These are phyloP conservation scores for Brienomyrus brachyistius DNA, from an alignment of 2,113 vertebrate species.

Conservation along the genomic window DNA sequence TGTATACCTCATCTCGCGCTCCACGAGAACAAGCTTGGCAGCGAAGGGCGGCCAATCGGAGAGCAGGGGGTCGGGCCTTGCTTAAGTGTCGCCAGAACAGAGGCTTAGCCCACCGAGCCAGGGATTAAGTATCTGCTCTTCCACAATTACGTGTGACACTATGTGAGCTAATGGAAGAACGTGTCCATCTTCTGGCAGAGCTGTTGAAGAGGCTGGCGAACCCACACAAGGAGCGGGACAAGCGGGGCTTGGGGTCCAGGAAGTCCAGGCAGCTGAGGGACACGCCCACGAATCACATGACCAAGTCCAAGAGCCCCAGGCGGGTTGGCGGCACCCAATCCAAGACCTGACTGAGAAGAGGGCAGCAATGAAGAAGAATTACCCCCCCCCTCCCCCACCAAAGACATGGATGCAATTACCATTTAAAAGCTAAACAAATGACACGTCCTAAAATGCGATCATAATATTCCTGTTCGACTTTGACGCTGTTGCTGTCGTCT, in stretches of 20 bases:
- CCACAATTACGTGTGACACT: background rate
- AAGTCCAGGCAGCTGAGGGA: conserved; percentile 30
- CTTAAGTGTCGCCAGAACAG: background rate
- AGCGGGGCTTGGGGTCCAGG: conserved; percentile 21
- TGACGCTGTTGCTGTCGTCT: background rate
- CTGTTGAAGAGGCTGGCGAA: conserved; percentile 51
- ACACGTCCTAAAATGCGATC: background rate
- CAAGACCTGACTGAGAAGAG: conserved; percentile 20
- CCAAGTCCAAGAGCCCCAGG: conserved; percentile 32
- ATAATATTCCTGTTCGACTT: background rate
- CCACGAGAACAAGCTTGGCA: background rate
- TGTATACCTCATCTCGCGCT: background rate
- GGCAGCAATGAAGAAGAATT: background rate
- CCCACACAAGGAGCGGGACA: conserved; percentile 35
- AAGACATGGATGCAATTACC: background rate
- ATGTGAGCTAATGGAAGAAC: background rate
- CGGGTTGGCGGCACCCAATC: conserved; percentile 14
- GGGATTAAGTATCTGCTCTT: background rate
- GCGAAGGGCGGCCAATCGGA: too few relatives aligned
- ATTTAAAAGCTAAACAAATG: background rate
- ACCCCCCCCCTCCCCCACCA: background rate
- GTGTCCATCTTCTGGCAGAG: conserved; percentile 32
- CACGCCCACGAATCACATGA: conserved; percentile 12
- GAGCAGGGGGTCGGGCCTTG: background rate
- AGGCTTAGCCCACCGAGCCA: background rate